Evolutionary conservation across 2,888 invertebrate species (phyloP), one percentile per base, ranked within the genome.

Genomic region (Altica lythri): DNA sequence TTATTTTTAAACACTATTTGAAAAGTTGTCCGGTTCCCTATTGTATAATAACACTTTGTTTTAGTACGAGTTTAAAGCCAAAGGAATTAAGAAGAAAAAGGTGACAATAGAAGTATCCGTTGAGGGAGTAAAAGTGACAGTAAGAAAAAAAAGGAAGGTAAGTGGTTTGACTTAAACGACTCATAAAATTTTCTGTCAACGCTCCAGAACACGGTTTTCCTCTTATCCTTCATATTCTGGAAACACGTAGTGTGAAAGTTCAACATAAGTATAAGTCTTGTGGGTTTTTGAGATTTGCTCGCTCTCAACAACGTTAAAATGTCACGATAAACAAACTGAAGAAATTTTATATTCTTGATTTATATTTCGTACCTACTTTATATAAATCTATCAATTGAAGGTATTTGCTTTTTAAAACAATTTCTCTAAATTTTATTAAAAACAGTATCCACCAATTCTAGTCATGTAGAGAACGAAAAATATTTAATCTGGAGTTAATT

Each of bases 31-130:
- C n/a, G n/a, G n/a, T n/a, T n/a, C n/a, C n/a, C n/a, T n/a, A n/a
- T n/a, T n/a, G n/a, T n/a, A n/a, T n/a, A n/a, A n/a, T n/a, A n/a
- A n/a, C n/a, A n/a, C n/a, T n/a, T 68, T 61, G 67, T 85, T 84
- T 58, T 85, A 98, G 96, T 96, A 96, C 79, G 98, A 99, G 79
- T 98, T 96, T 83, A 98, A 98, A 82, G 91, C 96, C 66, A 93
- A 94, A 77, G 95, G 94, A 49, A 90, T 95, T 74, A 97, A 97
- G 81, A 99, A 99, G 80, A 91, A 93, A 75, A 97, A 97, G 81
- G 97, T 98, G 70, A 90, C 90, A 54, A 84, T 99, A 62, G 91
- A 93, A 68, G 89, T 99, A 61, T 96, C 96, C 13, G 91, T 95
- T 35, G 95, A 97, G 64, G 98, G 98, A 14, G 92, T 98, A 56